Conservation (phyloP, 2,113 vertebrate species). For the Indicator maculatus region DNA sequence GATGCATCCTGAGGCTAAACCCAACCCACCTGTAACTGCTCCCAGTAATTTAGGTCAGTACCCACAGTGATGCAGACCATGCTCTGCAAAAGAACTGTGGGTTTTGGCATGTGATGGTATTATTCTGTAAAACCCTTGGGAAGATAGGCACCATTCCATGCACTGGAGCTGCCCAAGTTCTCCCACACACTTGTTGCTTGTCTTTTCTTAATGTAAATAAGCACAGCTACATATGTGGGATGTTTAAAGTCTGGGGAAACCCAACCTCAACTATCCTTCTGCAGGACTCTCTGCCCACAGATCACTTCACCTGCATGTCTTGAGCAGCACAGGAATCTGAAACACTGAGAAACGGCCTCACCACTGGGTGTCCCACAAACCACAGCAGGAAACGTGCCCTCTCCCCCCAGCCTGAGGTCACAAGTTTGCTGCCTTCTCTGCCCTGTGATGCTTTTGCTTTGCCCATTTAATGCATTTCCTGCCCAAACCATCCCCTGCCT, state of each 20-base stretch:
- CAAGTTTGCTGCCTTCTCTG: background rate
- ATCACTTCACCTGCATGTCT: background rate
- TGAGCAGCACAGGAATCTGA: accelerated
- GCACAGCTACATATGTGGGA: background rate
- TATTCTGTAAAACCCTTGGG: background rate
- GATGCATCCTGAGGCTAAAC: background rate
- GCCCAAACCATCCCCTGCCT: background rate
- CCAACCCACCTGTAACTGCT: background rate
- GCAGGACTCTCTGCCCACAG: background rate
- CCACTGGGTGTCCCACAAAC: background rate
- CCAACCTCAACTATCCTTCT: background rate
- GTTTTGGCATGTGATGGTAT: background rate
- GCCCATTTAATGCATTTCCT: background rate
- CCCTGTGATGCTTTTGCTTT: background rate
- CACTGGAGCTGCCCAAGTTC: background rate
- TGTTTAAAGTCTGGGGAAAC: background rate
- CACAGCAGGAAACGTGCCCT: accelerated
- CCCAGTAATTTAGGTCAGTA: background rate
- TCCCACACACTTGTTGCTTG: background rate
- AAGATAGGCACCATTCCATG: background rate
- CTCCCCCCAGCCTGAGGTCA: too few species aligned
- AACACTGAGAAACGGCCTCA: accelerated
- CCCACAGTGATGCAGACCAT: background rate
- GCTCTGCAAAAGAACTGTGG: background rate
- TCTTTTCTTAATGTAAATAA: background rate